Conservation (phyloP, 1,140 invertebrate genomes). For the Drosophila nigromelanica region DNA sequence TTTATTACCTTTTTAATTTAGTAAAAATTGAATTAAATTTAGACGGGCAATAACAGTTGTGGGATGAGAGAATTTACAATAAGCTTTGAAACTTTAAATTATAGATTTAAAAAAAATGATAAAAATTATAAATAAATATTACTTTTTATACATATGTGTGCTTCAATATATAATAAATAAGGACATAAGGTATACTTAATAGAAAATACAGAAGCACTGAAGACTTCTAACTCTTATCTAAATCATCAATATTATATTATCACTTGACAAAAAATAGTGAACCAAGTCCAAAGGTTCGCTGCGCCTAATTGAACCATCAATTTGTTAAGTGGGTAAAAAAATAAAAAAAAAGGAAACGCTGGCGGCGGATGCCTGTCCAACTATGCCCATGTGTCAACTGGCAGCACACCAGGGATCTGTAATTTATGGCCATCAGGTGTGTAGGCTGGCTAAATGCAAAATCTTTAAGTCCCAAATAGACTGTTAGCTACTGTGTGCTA, state of each 20-base stretch:
- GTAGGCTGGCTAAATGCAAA: slow-evolving; percentile 37
- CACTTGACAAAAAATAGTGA: background rate
- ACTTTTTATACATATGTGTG: too few species aligned
- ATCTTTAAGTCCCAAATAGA: slow-evolving; percentile 29
- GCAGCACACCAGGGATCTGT: slow-evolving; percentile 16
- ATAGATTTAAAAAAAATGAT: too few species aligned
- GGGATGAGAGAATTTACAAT: too few species aligned
- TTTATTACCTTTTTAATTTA: too few species aligned
- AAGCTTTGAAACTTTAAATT: too few species aligned
- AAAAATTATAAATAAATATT: too few species aligned
- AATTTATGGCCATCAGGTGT: slow-evolving; percentile 53
- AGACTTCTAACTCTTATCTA: too few species aligned
- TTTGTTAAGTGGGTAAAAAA: slow-evolving; percentile 38
- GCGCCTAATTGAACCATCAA: slow-evolving; percentile 23
- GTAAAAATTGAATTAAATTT: too few species aligned
- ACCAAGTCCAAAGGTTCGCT: background rate
- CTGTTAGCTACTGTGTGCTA: slow-evolving; percentile 4
- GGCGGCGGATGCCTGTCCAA: slow-evolving; percentile 13
- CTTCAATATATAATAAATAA: too few species aligned
- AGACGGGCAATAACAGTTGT: too few species aligned
- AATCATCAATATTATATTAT: background rate
- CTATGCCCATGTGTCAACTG: slow-evolving; percentile 55
- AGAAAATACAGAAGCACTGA: too few species aligned
- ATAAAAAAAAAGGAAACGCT: background rate
- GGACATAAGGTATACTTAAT: too few species aligned